Evolutionary conservation across 1,140 invertebrate genomes (phyloP).

Genomic region (Solenopsis invicta): DNA sequence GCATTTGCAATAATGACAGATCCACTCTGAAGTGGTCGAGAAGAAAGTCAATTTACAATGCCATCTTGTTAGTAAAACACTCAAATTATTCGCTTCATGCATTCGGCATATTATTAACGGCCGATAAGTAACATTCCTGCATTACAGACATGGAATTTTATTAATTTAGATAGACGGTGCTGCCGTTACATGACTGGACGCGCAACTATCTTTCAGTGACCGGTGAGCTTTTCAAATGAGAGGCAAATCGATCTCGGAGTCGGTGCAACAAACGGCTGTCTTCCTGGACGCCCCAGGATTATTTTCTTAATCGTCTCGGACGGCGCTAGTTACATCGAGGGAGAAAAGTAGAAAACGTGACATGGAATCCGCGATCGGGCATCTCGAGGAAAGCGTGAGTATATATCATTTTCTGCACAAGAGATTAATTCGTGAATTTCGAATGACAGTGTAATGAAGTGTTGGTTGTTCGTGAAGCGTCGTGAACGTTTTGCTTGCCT

Average conservation of each 20-base stretch:
- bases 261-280: slow-evolving; percentile 10
- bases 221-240: slow-evolving; percentile 31
- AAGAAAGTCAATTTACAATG: neutral
- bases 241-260: neutral
- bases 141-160: too few species aligned
- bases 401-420: neutral
- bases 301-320: neutral
- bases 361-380: slow-evolving; percentile 81
- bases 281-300: neutral
- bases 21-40: neutral
- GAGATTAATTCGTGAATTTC: neutral
- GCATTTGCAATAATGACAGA: neutral
- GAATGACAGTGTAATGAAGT: slow-evolving; percentile 29
- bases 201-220: neutral
- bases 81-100: neutral
- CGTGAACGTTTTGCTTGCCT: slow-evolving; percentile 12
- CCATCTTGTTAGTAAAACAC: neutral
- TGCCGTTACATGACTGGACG: neutral
- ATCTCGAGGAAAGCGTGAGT: slow-evolving; percentile 82
- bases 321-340: neutral
- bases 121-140: neutral
- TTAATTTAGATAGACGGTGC: neutral
- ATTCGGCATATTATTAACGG: neutral
- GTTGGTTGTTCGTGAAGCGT: slow-evolving; percentile 3
- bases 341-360: slow-evolving; percentile 9